phyloP scores from a whole-genome alignment of 2,888 invertebrate genomes.

The Ormia ochracea region DNA sequence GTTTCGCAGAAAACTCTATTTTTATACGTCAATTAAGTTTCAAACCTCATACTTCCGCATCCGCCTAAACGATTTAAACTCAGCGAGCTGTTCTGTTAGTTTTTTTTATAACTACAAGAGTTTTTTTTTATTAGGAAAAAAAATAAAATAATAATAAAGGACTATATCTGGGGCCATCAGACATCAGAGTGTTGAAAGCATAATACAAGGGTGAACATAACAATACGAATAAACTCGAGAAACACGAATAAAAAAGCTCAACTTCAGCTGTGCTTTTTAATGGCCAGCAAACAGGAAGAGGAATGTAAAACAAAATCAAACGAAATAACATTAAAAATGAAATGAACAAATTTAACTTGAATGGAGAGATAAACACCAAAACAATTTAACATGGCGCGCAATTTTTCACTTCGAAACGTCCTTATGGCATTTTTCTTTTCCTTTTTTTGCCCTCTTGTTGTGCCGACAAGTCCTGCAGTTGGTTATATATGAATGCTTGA shows the following conservation, averaged over 20 bases:
- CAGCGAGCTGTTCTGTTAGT: neutral
- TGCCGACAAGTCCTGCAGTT: slow-evolving; percentile 35
- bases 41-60: slow-evolving; percentile 59
- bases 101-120: slow-evolving; percentile 13
- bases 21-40: slow-evolving; percentile 74
- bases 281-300: slow-evolving; percentile 26
- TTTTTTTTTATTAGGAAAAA: neutral
- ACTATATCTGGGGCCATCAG: slow-evolving; percentile 53
- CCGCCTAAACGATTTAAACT: slow-evolving; percentile 53
- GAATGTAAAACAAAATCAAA: neutral
- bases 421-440: slow-evolving; percentile 17
- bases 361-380: slow-evolving; percentile 56
- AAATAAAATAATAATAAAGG: no score
- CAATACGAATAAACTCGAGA: slow-evolving; percentile 24
- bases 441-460: neutral
- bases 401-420: slow-evolving; percentile 70
- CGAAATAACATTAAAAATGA: neutral
- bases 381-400: slow-evolving; percentile 65
- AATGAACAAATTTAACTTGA: slow-evolving; percentile 37
- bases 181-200: slow-evolving; percentile 59
- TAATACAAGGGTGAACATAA: slow-evolving; percentile 53
- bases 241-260: neutral
- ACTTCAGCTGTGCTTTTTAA: slow-evolving; percentile 24
- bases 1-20: slow-evolving; percentile 67
- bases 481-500: slow-evolving; percentile 15